Base-by-base conservation (phyloP, 2,113 vertebrate species). In the Salminus brasiliensis region DNA sequence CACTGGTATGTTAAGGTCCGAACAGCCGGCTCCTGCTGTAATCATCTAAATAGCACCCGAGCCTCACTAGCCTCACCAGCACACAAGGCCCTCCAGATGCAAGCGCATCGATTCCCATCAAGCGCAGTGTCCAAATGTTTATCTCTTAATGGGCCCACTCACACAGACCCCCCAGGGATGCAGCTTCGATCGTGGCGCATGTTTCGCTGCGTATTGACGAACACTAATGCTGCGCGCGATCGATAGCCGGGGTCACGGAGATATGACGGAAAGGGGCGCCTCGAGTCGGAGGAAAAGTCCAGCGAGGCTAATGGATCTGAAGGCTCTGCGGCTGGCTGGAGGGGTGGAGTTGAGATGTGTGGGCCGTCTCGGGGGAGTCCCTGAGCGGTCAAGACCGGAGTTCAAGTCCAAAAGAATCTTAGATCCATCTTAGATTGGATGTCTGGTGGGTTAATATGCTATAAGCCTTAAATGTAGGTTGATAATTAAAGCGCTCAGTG, bases 121-220 rank as follows among this genome's bases (percentile, higher is more conserved):
- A 34, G 36, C 29, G 1, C 52, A 18, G 73, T 43, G 76, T 79
- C 67, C 70, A 74, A 76, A 72, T 86, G 78, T 87, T 89, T 88
- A 78, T 86, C 74, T 41, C 67, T 71, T 66, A 52, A 74, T 41
- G 21, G 72, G 81, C 78, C 59, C 55, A 41, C 74, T 83, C 68
- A 77, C 63, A 74, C 81, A 74, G 65, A 67, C 43, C 30, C n/a
- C 62, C 8, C 21, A 36, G 62, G 52, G 45, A 34, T 13, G 2
- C 49, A 15, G 39, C 70, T 85, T 86, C 76, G 83, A 85, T 84
- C 3, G 10, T 8, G 23, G 45, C 34, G 4, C 75, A 11, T 53
- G 39, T 79, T 74, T 67, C 60, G 49, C 23, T 52, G 75, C 36
- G 41, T 62, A 70, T 52, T 74, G 68, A 82, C 75, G 69, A 83